These are phyloP conservation scores for Vidua chalybeata DNA, from an alignment of 2,113 vertebrate genomes.

Conservation along the genomic window DNA sequence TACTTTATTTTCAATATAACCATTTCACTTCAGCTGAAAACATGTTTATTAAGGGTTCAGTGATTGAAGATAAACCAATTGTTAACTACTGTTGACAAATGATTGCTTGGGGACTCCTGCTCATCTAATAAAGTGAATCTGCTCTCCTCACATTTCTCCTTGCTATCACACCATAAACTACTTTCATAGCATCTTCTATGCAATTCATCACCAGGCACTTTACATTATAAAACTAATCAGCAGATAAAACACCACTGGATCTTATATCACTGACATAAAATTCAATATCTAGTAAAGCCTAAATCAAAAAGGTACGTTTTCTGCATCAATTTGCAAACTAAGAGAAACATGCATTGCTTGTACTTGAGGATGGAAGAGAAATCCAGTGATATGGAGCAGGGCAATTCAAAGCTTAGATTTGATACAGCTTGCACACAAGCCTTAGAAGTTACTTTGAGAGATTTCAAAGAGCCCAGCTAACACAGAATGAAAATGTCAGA, in stretches of 20 bases:
- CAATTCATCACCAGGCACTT: slow-evolving; percentile 32
- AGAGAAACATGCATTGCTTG: not conserved
- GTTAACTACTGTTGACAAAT: slow-evolving; percentile 48
- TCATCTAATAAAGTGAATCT: slow-evolving; percentile 42
- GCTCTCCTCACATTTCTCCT: slow-evolving; percentile 21
- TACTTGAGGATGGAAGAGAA: not conserved
- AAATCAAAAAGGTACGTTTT: slow-evolving; percentile 18
- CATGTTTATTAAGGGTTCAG: slow-evolving; percentile 52
- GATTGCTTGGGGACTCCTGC: slow-evolving; percentile 16
- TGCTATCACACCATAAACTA: slow-evolving; percentile 49
- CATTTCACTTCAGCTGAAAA: slow-evolving; percentile 18
- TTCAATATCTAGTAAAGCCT: not conserved
- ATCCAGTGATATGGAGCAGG: not conserved
- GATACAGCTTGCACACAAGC: not conserved
- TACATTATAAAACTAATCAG: slow-evolving; percentile 58
- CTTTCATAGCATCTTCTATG: slow-evolving; percentile 42
- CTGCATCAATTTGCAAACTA: not conserved
- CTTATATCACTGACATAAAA: slow-evolving; percentile 21
- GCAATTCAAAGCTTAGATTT: not conserved
- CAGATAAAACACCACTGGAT: slow-evolving; percentile 41
- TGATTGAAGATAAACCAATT: slow-evolving; percentile 48
- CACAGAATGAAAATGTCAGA: not conserved
- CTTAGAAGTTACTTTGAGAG: not conserved
- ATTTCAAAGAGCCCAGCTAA: not conserved
- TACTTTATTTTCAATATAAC: slow-evolving; percentile 41